Conservation (phyloP, 2,113 vertebrate genomes). For the Hypocryptadius cinnamomeus region DNA sequence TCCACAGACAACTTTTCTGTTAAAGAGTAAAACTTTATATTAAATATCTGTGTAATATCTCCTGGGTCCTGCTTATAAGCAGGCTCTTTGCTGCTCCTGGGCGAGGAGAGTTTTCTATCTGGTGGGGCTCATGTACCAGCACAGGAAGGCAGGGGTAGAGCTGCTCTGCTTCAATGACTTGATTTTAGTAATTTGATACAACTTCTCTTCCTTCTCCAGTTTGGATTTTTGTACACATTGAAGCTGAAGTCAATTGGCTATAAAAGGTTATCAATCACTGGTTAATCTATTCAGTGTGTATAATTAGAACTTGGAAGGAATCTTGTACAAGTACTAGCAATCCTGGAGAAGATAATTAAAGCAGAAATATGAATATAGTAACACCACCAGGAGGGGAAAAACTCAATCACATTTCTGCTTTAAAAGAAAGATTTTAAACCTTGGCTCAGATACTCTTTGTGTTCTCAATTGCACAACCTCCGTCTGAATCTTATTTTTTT, state of each 20-base stretch:
- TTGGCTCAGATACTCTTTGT: neutral
- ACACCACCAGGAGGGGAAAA: neutral
- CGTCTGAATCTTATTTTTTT: neutral
- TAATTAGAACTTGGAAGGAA: neutral
- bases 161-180: neutral
- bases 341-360: constrained; percentile 22
- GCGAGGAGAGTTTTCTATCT: neutral
- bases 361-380: neutral
- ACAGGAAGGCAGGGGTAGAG: neutral
- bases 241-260: neutral
- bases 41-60: neutral
- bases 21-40: neutral
- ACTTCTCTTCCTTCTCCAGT: neutral
- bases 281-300: neutral
- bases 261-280: neutral
- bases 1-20: neutral
- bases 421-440: neutral
- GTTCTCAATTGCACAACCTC: neutral
- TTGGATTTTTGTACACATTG: neutral
- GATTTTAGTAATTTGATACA: neutral
- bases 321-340: neutral
- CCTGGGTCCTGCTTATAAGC: neutral
- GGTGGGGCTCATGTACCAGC: neutral
- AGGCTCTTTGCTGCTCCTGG: neutral
- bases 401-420: neutral